Evolutionary conservation across 2,888 invertebrate species (phyloP), one percentile per base, ranked within the genome.

Genomic region (Campoletis raptor): DNA sequence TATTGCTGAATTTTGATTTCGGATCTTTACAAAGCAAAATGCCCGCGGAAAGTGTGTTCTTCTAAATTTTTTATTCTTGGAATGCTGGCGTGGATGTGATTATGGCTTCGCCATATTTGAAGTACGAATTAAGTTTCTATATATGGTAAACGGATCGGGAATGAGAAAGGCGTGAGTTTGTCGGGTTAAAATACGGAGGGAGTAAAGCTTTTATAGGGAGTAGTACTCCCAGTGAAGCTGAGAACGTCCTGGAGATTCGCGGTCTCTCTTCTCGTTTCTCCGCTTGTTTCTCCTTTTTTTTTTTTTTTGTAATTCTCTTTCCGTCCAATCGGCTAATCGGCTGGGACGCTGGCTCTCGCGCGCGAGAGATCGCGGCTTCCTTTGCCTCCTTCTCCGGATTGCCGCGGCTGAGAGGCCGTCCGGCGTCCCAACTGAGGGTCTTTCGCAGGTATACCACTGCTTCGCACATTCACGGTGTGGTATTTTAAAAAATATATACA

Each of bases 401-500:
- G 81, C 88, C 86, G 85, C 87, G 86, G 78, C 81, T 78, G 30
- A 54, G 69, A 81, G 78, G 83, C 81, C 76, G 81, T 81, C 76
- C 79, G 81, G 73, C 86, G 79, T 82, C 76, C 84, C 83, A 86
- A 72, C 81, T 86, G 61, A 80, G 76, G 73, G 83, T 86, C 76
- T 85, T 80, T 70, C 81, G 61, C 81, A 83, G 78, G 82, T 80
- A 79, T 87, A 83, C 89, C 91, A 91, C 92, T 81, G 86, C 18
- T 54, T 42, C 69, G 40, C 69, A n/a, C 69, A 52, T 54, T n/a
- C 30, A 79, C 42, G 18, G n/a, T n/a, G 48, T 4, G 24, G 76
- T 45, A 37, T 52, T 77, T 70, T 76, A 76, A 92, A 93, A 90
- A 92, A 93, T 93, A n/a, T 42, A 48, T 9, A 4, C 42, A 77